These are phyloP conservation scores for Trachelipus rathkii DNA, from an alignment of 1,140 invertebrate species.

Conservation along the genomic window DNA sequence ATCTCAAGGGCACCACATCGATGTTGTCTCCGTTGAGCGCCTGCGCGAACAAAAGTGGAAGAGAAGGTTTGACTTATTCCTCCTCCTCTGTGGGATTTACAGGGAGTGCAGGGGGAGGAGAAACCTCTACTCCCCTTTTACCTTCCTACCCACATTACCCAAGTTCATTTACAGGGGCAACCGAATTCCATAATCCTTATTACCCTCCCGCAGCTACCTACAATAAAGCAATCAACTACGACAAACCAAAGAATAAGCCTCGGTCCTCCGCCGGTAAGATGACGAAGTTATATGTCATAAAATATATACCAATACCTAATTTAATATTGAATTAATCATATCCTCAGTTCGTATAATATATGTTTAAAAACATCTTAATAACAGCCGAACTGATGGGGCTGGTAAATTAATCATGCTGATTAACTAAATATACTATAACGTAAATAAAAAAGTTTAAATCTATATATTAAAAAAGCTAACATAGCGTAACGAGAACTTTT, in stretches of 20 bases:
- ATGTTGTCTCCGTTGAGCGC: constrained; percentile 38
- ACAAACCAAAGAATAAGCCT: constrained; percentile 42
- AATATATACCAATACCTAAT: no score
- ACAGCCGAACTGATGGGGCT: no score
- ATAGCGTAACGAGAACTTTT: no score
- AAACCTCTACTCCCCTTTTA: constrained; percentile 31
- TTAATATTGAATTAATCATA: no score
- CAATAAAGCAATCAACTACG: constrained; percentile 40
- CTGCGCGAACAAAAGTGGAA: constrained; percentile 40
- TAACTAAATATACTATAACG: no score
- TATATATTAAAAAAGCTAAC: no score
- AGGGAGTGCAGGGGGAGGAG: constrained; percentile 1
- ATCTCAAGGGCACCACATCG: constrained; percentile 32
- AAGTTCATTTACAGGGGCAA: constrained; percentile 35
- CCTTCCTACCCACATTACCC: constrained; percentile 38
- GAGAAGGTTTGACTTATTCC: constrained; percentile 41
- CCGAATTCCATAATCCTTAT: constrained; percentile 41
- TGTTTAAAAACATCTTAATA: no score
- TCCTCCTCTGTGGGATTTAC: constrained; percentile 29
- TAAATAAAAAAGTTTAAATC: no score
- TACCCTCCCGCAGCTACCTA: constrained; percentile 40
- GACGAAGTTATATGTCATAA: background rate
- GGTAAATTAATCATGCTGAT: no score
- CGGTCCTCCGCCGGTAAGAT: constrained; percentile 42
- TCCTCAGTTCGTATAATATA: no score